phyloP scores from a whole-genome alignment of 2,888 invertebrate species.

The Mythimna impura region DNA sequence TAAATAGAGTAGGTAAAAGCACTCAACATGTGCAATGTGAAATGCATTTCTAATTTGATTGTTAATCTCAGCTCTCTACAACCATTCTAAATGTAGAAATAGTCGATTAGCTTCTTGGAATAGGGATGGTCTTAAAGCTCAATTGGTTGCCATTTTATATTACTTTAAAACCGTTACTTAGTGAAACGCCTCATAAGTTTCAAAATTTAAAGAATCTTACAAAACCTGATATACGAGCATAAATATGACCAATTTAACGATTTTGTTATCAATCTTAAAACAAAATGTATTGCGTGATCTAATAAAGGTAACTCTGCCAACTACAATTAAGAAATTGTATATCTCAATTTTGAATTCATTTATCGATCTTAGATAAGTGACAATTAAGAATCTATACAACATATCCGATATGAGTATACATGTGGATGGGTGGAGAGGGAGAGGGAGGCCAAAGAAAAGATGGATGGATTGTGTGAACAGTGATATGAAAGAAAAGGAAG shows the following conservation, averaged over 20 bases:
- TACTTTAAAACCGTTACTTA: not conserved
- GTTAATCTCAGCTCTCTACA: slow-evolving; percentile 31
- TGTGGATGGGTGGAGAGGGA: no score
- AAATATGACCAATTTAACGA: not conserved
- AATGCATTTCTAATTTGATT: slow-evolving; percentile 41
- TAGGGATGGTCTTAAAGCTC: not conserved
- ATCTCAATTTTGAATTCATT: not conserved
- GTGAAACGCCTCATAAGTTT: not conserved
- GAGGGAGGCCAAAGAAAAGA: no score
- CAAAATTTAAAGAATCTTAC: not conserved
- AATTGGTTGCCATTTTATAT: not conserved
- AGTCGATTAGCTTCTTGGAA: not conserved
- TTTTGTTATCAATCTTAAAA: slow-evolving; percentile 15
- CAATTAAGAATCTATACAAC: not conserved
- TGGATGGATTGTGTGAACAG: no score
- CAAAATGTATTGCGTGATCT: not conserved
- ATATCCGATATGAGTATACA: not conserved
- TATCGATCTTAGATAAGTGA: not conserved
- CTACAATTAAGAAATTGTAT: not conserved
- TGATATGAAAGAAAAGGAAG: no score
- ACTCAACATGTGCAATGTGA: slow-evolving; percentile 17
- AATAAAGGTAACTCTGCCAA: slow-evolving; percentile 14
- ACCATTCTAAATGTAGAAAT: slow-evolving; percentile 19
- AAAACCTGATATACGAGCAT: slow-evolving; percentile 2
- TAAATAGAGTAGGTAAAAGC: not conserved